Percentiles rank a stretch among this genome's conserved stretches.
phyloP scores from a whole-genome alignment of 2,113 vertebrate genomes.

The Gallinago paraguaiae region DNA sequence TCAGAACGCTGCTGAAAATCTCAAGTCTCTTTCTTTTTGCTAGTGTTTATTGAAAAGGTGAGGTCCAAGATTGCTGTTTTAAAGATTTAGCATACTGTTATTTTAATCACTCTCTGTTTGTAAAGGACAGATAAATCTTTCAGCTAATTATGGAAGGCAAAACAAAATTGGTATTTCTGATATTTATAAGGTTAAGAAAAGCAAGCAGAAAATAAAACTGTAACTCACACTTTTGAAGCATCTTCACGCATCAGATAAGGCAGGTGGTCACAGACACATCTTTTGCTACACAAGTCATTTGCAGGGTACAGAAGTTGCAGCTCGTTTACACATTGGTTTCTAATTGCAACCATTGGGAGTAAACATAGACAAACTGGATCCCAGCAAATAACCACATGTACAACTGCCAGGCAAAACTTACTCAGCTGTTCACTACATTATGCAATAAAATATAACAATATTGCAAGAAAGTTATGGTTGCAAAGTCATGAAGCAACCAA shows the following conservation, averaged over 20 bases:
- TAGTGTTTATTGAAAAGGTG: not conserved
- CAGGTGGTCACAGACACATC: not conserved
- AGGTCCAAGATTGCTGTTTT: not conserved
- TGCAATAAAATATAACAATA: conserved; percentile 8
- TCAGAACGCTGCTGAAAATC: not conserved
- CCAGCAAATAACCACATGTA: not conserved
- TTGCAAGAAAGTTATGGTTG: not conserved
- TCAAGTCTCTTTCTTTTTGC: not conserved
- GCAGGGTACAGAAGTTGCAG: not conserved
- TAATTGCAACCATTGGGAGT: not conserved
- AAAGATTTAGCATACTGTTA: not conserved
- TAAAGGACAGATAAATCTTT: not conserved
- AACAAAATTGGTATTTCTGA: not conserved
- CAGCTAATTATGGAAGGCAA: not conserved
- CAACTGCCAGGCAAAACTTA: not conserved
- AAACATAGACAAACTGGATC: not conserved
- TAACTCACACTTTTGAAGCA: not conserved
- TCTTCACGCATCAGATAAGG: not conserved
- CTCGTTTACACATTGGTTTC: not conserved
- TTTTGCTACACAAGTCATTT: not conserved
- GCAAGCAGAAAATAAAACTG: not conserved
- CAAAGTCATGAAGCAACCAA: not conserved
- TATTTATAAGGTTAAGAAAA: not conserved
- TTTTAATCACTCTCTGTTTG: not conserved
- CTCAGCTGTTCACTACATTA: not conserved